Conservation (phyloP, 2,888 invertebrate species). For the Pammene aurita region DNA sequence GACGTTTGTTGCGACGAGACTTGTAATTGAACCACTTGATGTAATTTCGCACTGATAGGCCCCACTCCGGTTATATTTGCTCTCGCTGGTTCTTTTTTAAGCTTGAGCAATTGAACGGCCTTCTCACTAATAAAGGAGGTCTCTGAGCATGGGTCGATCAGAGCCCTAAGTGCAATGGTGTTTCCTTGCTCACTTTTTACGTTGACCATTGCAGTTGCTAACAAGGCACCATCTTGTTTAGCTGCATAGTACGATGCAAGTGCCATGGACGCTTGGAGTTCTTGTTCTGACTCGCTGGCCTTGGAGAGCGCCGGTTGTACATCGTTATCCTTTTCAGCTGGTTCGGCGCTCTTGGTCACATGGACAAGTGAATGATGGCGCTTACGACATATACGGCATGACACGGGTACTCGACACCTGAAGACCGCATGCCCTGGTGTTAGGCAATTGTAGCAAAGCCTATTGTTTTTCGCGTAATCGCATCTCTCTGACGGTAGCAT, state of each 20-base stretch:
- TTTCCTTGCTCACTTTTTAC: constrained; percentile 18
- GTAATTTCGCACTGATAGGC: neutral
- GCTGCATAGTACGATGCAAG: neutral
- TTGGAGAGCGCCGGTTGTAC: neutral
- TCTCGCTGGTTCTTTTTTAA: neutral
- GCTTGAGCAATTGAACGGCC: neutral
- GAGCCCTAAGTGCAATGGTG: constrained; percentile 15
- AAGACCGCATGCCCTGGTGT: constrained; percentile 20
- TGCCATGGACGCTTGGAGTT: neutral
- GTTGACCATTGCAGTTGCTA: constrained; percentile 23
- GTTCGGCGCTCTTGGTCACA: neutral
- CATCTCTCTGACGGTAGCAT: neutral
- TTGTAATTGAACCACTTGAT: neutral
- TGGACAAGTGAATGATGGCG: constrained; percentile 21
- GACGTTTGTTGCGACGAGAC: too few relatives aligned
- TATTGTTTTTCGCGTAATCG: neutral
- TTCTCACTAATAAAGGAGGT: constrained; percentile 6
- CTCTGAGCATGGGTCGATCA: constrained; percentile 28
- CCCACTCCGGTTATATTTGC: constrained; percentile 8
- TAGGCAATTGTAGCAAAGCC: constrained; percentile 1
- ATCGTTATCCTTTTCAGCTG: neutral
- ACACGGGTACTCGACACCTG: constrained; percentile 12
- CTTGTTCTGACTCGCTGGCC: neutral
- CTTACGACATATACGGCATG: constrained; percentile 20
- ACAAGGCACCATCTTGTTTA: neutral